Evolutionary conservation across 2,797 vertebrate species (phyloP), one percentile per base, ranked within the genome.

Genomic region (Etheostoma perlongum): DNA sequence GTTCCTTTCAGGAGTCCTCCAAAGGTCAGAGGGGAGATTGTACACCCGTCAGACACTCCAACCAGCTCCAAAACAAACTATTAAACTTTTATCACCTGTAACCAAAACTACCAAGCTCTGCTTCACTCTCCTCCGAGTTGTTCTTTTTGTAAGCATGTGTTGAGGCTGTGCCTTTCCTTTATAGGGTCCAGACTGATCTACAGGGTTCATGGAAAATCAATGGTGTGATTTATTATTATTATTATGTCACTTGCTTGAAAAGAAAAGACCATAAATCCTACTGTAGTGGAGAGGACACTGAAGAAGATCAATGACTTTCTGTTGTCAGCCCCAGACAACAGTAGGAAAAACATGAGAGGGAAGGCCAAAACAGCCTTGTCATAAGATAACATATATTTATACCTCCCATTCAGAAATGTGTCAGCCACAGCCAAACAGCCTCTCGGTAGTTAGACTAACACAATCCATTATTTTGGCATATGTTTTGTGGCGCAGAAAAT

Each of bases 31-130:
- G 86, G 86, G 84, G 53, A 81, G 68, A 80, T 53, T 15, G 83
- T 42, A 42, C 80, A 58, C 74, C 66, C 66, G 53, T 81, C 82
- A 63, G 68, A 89, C 84, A 82, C 79, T 64, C 44, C 9, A 49
- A 76, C 59, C 71, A 53, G 81, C 67, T 80, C 89, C 89, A 92
- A 91, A 89, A 91, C 82, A 89, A 93, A 93, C 92, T 82, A 84
- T 90, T 91, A 90, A 93, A 91, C 70, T 78, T 93, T 91, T 88
- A 90, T 85, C 83, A 84, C 90, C 66, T 84, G 62, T 55, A 59
- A 76, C 63, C 70, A 67, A 64, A 72, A 67, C 54, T 65, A 84
- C 79, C 80, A 80, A 77, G 68, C 61, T 74, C 68, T 66, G 74
- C 71, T 82, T 10, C 25, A 18, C 67, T 74, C 62, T 64, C 64